Evolutionary conservation across 1,140 invertebrate genomes (phyloP), one percentile per base, ranked within the genome.

Genomic region (Ceratitis capitata): DNA sequence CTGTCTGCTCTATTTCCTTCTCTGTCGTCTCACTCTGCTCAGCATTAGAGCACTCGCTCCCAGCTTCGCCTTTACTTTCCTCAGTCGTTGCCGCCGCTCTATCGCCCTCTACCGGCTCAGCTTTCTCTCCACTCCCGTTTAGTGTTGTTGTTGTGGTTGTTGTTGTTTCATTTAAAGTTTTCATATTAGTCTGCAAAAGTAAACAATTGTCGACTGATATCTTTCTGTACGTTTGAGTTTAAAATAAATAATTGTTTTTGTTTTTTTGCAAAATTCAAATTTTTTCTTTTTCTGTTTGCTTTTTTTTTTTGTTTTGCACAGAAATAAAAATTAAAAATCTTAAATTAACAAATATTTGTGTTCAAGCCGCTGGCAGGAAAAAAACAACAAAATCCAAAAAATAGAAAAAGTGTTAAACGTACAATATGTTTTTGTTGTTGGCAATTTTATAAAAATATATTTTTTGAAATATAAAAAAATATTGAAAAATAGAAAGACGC

Each of bases 181-280:
- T 74, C 87, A 87, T 86, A 89, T 89, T 88, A 90, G 90, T 91
- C 90, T 91, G 90, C 87, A 91, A 91, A 91, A 91, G 90, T 91
- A 91, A 91, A 91, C 90, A 91, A 90, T 91, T 90, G 90, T 91
- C 90, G 89, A 91, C 90, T 91, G 89, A 91, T 91, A 91, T 87
- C 87, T 90, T 90, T 88, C 87, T 85, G 69, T 83, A 29, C 51
- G 45, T 49, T 83, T 78, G 35, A 78, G 10, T 78, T 47, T 39
- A 45, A 78, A 45, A 26, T 12, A 78, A 35, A 19, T 7, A 78
- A 39, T 39, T 4, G 10, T 78, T 42, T 47, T 64, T 85, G 56
- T 78, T 49, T 82, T 58, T 84, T 78, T 53, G 51, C 16, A 64
- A 51, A 61, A 42, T 82, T 82, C 42, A 45, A 53, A 49, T 16